These are phyloP conservation scores for Chaetogeoica ovagalla DNA, from an alignment of 2,888 invertebrate species.

Conservation along the genomic window DNA sequence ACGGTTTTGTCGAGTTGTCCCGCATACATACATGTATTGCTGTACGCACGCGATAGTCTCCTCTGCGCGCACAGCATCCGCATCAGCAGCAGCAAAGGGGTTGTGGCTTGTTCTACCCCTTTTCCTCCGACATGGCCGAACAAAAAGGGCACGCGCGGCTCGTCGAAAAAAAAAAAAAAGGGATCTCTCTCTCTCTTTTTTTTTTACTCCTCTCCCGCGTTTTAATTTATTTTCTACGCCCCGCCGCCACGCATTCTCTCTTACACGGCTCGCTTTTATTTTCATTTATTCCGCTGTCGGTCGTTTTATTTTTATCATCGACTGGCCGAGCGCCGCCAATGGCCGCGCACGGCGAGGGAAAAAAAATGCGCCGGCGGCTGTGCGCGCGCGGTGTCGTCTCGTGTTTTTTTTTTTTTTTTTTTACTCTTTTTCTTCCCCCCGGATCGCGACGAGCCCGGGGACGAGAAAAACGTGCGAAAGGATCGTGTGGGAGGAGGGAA, in stretches of 20 bases:
- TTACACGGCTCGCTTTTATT: slow-evolving; percentile 3
- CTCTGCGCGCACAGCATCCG: not conserved
- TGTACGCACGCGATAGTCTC: too few relatives aligned
- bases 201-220: too few relatives aligned
- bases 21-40: too few relatives aligned
- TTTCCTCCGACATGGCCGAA: slow-evolving; percentile 49
- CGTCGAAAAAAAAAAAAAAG: slow-evolving; percentile 26
- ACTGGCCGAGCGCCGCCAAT: slow-evolving; percentile 21
- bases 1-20: too few relatives aligned
- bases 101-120: slow-evolving; percentile 40
- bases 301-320: not conserved
- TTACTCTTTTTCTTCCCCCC: too few relatives aligned
- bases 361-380: slow-evolving; percentile 48
- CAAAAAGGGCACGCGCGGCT: slow-evolving; percentile 26
- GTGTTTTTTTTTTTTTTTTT: slow-evolving; percentile 10
- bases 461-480: too few relatives aligned
- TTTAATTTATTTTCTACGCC: not conserved
- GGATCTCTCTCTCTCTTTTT: slow-evolving; percentile 21
- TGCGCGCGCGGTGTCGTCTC: slow-evolving; percentile 41
- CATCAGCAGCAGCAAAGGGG: slow-evolving; percentile 10
- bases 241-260: not conserved
- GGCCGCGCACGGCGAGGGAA: slow-evolving; percentile 31
- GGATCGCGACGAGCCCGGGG: too few relatives aligned
- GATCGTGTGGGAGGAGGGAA: too few relatives aligned
- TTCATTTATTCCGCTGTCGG: not conserved